These are phyloP conservation scores for Pseudococcus jackbeardsleyi DNA, from an alignment of 2,888 invertebrate species.

Conservation along the genomic window DNA sequence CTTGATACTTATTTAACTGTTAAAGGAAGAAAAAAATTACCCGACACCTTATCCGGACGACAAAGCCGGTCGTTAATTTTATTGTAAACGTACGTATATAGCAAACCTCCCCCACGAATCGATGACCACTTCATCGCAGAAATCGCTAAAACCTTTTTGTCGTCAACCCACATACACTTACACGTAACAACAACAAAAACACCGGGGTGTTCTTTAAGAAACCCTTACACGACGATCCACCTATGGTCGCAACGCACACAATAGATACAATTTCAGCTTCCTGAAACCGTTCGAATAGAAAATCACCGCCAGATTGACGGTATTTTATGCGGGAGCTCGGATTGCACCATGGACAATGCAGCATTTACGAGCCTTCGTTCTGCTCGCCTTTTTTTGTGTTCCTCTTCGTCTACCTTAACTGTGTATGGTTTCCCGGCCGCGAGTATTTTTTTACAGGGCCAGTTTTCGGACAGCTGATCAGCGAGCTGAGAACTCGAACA, in stretches of 20 bases:
- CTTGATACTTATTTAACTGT: not conserved
- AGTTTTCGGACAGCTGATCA: constrained; percentile 17
- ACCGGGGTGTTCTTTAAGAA: constrained; percentile 7
- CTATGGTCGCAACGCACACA: not conserved
- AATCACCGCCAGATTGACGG: constrained; percentile 9
- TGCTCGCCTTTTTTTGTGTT: not conserved
- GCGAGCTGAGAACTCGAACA: constrained; percentile 24
- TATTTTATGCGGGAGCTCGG: constrained; percentile 5
- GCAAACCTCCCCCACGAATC: not conserved
- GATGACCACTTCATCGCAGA: constrained; percentile 6
- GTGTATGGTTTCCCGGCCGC: not conserved
- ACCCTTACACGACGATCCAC: not conserved
- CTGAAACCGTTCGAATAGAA: constrained; percentile 33
- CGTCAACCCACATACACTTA: not conserved
- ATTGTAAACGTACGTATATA: not conserved
- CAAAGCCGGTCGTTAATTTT: not conserved
- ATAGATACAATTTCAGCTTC: constrained; percentile 41
- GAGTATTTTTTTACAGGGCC: not conserved
- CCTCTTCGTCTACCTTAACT: not conserved
- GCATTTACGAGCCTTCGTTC: not conserved
- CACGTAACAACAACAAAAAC: constrained; percentile 13
- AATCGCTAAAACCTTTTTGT: not conserved
- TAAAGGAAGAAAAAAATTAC: not conserved
- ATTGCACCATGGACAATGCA: constrained; percentile 4
- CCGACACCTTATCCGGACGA: not conserved